phyloP scores from a whole-genome alignment of 1,140 invertebrate genomes.

The Tetramorium alpestre region DNA sequence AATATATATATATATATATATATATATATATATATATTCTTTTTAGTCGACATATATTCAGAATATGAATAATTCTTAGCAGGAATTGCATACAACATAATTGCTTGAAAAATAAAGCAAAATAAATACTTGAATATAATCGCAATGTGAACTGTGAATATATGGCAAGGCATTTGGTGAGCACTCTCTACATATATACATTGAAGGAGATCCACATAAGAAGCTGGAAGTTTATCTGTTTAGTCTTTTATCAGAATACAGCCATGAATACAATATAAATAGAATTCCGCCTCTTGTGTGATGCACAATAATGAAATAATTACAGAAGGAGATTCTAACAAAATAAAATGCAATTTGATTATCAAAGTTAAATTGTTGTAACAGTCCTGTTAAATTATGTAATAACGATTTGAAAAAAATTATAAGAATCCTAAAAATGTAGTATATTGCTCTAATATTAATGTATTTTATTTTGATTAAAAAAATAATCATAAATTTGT shows the following conservation, averaged over 20 bases:
- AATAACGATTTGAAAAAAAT: not conserved
- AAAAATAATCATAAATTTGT: not conserved
- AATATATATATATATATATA: no score
- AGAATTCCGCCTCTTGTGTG: not conserved
- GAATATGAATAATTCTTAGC: constrained; percentile 11
- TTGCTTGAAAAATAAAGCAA: constrained; percentile 57
- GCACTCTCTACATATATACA: constrained; percentile 2
- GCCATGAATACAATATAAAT: constrained; percentile 2
- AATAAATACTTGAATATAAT: constrained; percentile 61
- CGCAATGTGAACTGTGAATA: constrained; percentile 67
- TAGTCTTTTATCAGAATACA: constrained; percentile 43
- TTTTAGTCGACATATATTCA: no score
- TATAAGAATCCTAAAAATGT: not conserved
- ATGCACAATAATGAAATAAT: not conserved
- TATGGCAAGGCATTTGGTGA: constrained; percentile 2
- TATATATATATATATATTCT: no score
- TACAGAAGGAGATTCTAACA: not conserved
- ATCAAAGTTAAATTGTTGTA: not conserved
- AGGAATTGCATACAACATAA: constrained; percentile 38
- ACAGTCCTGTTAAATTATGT: not conserved
- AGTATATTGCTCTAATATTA: not conserved
- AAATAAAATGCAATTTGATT: not conserved
- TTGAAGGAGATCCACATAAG: constrained; percentile 19
- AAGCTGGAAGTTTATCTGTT: constrained; percentile 48
- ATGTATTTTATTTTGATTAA: not conserved